Evolutionary conservation across 2,797 vertebrate genomes (phyloP).

Genomic region (Ispidina picta): DNA sequence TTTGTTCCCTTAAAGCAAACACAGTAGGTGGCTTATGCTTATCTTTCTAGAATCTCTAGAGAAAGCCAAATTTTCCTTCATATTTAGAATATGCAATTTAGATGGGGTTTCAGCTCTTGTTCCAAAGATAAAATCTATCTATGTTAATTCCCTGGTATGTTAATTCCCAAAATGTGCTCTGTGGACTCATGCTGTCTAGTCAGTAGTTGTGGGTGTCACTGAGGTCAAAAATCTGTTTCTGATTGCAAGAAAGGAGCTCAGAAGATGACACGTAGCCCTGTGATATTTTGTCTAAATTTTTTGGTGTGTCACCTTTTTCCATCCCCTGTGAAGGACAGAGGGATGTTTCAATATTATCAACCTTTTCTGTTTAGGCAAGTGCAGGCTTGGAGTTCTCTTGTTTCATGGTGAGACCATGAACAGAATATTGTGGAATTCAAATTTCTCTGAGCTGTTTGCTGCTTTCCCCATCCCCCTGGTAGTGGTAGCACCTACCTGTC

Average conservation of each 20-base stretch:
- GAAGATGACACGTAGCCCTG: neutral
- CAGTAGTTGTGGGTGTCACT: neutral
- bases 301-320: neutral
- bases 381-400: neutral
- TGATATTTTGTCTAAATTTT: neutral
- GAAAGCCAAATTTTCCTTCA: neutral
- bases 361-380: neutral
- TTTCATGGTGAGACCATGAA: neutral
- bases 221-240: neutral
- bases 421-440: neutral
- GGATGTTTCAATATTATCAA: neutral
- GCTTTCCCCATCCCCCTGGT: rapidly evolving
- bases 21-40: neutral
- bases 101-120: neutral
- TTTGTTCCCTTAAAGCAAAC: neutral
- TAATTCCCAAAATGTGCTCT: neutral
- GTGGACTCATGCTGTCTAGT: neutral
- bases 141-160: neutral
- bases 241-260: neutral
- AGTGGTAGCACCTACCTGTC: neutral
- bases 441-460: neutral
- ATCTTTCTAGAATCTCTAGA: neutral
- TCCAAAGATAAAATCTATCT: neutral
- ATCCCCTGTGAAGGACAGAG: neutral
- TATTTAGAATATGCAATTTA: neutral